phyloP scores from a whole-genome alignment of 2,797 vertebrate species.

The Acridotheres tristis region DNA sequence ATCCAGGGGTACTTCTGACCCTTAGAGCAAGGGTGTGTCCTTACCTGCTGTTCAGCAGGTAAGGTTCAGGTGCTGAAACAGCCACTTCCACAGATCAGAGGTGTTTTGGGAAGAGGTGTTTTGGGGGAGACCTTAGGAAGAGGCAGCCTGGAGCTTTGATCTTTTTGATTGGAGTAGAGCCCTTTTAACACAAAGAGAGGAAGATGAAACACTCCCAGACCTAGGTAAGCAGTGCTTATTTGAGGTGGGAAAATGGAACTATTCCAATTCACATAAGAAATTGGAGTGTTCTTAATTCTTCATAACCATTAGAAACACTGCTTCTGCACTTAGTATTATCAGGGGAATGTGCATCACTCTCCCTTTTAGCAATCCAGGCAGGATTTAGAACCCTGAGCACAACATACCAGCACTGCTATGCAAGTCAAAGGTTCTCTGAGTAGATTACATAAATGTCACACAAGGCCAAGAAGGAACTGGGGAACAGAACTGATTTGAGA shows the following conservation, averaged over 20 bases:
- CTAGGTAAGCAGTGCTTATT: background rate
- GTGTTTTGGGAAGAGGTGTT: background rate
- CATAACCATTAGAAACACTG: background rate
- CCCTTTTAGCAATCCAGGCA: background rate
- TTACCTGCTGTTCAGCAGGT: background rate
- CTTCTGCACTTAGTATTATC: background rate
- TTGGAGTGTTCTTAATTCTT: background rate
- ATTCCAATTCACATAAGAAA: background rate
- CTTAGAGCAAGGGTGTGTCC: background rate
- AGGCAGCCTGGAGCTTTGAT: background rate
- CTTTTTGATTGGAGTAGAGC: fast-evolving
- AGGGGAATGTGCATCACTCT: background rate
- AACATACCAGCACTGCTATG: background rate
- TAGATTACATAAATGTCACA: background rate
- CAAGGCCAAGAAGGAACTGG: background rate
- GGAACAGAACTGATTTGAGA: background rate
- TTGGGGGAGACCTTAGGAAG: background rate
- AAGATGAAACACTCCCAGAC: background rate
- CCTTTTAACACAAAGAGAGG: background rate
- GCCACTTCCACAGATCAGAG: background rate
- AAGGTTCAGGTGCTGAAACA: background rate
- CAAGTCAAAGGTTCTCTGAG: background rate
- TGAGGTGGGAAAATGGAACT: background rate
- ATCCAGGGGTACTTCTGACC: background rate
- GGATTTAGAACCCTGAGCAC: background rate